Evolutionary conservation across 2,888 invertebrate species (phyloP).

Genomic region (Epinotia bilunana): DNA sequence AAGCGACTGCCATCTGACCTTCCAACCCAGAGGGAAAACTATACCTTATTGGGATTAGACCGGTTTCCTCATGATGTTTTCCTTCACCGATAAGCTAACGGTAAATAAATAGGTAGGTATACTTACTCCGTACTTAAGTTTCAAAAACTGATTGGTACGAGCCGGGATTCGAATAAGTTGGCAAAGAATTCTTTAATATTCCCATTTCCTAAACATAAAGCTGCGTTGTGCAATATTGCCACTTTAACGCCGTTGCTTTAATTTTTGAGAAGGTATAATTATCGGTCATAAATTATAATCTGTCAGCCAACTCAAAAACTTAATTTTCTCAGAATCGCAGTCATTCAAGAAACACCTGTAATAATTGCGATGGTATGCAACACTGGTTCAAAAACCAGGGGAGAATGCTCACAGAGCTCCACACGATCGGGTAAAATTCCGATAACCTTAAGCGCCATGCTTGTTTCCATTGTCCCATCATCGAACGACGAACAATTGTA

Average conservation of each 20-base stretch:
- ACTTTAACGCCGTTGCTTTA: neutral
- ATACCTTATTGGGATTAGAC: too few species aligned
- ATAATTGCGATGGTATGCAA: slow-evolving; percentile 4
- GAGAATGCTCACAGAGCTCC: slow-evolving; percentile 12
- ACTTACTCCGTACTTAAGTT: too few species aligned
- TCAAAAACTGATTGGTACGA: too few species aligned
- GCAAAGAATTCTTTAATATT: too few species aligned
- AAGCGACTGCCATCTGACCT: too few species aligned
- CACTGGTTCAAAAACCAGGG: slow-evolving; percentile 18
- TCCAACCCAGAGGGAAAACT: too few species aligned
- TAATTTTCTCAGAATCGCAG: neutral
- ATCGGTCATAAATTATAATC: neutral
- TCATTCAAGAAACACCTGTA: slow-evolving; percentile 1
- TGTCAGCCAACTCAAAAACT: neutral
- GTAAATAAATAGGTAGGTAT: too few species aligned
- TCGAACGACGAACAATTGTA: neutral
- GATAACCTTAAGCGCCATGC: slow-evolving; percentile 34
- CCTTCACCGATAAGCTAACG: too few species aligned
- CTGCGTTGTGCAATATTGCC: neutral
- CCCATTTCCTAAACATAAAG: too few species aligned
- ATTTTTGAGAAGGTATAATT: neutral
- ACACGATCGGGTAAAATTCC: slow-evolving; percentile 33
- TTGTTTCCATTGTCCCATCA: slow-evolving; percentile 22
- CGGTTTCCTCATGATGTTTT: too few species aligned
- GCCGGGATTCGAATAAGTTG: too few species aligned